A percentile compares a stretch with the other conserved stretches of the same genome.
Evolutionary conservation across 2,797 vertebrate genomes (phyloP).

Genomic region (Propithecus deckenii): DNA sequence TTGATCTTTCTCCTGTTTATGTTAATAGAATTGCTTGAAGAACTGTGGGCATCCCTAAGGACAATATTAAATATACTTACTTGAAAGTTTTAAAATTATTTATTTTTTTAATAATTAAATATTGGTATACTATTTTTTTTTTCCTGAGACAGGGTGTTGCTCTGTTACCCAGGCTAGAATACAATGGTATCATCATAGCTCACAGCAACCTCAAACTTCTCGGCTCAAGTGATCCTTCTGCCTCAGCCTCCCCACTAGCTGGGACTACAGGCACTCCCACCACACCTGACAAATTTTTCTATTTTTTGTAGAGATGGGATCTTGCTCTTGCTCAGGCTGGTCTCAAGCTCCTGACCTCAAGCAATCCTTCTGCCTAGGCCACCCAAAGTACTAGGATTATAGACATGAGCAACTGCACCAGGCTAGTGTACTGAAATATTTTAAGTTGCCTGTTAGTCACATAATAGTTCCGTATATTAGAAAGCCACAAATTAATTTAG

Average conservation of each 20-base stretch:
- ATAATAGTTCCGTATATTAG: background rate
- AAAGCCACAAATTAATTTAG: slow-evolving; percentile 10
- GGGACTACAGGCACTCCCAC: too few relatives aligned
- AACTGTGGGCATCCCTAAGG: background rate
- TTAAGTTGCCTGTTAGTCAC: background rate
- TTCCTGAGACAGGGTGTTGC: background rate
- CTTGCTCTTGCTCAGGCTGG: background rate
- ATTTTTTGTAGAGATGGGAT: background rate
- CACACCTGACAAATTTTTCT: background rate
- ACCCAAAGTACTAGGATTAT: background rate
- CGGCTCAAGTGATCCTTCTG: background rate
- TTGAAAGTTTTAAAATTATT: background rate
- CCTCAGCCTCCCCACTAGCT: background rate
- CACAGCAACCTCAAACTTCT: background rate
- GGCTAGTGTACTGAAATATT: background rate
- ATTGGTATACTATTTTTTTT: background rate
- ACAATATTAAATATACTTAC: background rate
- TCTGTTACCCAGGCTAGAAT: background rate
- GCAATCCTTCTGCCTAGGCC: background rate
- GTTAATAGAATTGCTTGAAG: background rate
- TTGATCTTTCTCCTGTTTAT: background rate
- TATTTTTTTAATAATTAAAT: slow-evolving; percentile 41
- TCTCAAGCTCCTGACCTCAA: background rate
- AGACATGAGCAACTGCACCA: background rate
- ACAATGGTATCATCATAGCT: background rate